phyloP scores from a whole-genome alignment of 2,888 invertebrate species.

The Mythimna ferrago region DNA sequence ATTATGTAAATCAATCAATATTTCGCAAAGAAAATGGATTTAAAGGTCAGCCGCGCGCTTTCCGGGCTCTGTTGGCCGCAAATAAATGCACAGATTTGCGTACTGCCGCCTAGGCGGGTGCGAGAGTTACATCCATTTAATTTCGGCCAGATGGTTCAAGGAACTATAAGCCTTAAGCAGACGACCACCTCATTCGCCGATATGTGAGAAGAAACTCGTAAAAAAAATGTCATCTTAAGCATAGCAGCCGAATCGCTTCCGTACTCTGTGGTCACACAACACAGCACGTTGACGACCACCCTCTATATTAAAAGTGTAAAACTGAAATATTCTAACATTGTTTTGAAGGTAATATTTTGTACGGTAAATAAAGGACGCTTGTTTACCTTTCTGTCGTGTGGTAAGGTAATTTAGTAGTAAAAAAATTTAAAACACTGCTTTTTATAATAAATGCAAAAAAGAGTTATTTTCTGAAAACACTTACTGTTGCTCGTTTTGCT shows the following conservation, averaged over 20 bases:
- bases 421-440: background rate
- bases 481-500: constrained; percentile 15
- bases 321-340: constrained; percentile 58
- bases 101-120: too few species aligned
- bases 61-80: too few species aligned
- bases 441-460: background rate
- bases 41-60: too few species aligned
- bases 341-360: constrained; percentile 49
- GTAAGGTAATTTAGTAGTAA: constrained; percentile 15
- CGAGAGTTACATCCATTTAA: too few species aligned
- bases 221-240: too few species aligned
- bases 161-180: too few species aligned
- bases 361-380: constrained; percentile 41
- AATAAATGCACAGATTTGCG: too few species aligned
- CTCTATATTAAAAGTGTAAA: constrained; percentile 61
- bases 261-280: constrained; percentile 31
- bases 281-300: constrained; percentile 49
- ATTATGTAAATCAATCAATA: too few species aligned
- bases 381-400: constrained; percentile 15
- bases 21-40: too few species aligned
- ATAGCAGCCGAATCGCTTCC: background rate
- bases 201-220: too few species aligned
- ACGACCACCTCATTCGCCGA: too few species aligned
- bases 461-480: background rate
- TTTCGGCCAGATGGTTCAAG: too few species aligned